Evolutionary conservation across 53 echinoderm and acorn worm genomes (phyloP), one percentile per base, ranked within the genome.

Genomic region (Holothuria leucospilota): DNA sequence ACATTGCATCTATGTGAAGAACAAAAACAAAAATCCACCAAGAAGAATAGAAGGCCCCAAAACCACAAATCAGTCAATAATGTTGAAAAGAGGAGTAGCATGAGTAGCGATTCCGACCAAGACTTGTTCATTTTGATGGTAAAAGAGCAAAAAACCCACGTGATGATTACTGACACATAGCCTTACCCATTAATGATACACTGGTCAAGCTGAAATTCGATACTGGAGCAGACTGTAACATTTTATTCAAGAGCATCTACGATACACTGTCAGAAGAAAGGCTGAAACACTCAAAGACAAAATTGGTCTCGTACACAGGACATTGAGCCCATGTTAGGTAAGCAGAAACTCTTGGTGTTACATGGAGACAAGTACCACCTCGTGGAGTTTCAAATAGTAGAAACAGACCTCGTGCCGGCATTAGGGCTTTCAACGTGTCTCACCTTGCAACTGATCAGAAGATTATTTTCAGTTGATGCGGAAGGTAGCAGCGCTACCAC

Each of bases 281-380:
- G 4, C 60, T 79, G 59, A 29, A 59, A 30, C 13, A 26, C 13
- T 59, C 59, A 14, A 58, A 79, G 51, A 59, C 56, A 12, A 80
- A 20, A 59, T 20, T 61, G 16, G 80, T 79, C 14, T 27, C 79
- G 6, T 59, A 79, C 25, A 27, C 15, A 15, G 79, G 61, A 4
- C 13, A 79, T 29, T 13, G 20, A 34, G 30, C 60, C 25, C 1
- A 59, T 29, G 3, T 26, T 60, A 29, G 79, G 79, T 13, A 26
- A 29, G 28, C 23, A 24, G 38, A 61, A 30, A 29, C 61, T 79
- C 12, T 0, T 30, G 21, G 80, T 80, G 60, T 34, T 21, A 5
- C 60, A 80, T 20, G 29, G n/a, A 12, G 51, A 80, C 34, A 59
- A 38, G 29, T 80, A 80, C n/a, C n/a, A 80, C 18, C 20, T 61